A percentile compares a stretch with the other conserved stretches of the same genome.
phyloP scores from a whole-genome alignment of 1,140 invertebrate genomes.

The Dendroctonus valens region DNA sequence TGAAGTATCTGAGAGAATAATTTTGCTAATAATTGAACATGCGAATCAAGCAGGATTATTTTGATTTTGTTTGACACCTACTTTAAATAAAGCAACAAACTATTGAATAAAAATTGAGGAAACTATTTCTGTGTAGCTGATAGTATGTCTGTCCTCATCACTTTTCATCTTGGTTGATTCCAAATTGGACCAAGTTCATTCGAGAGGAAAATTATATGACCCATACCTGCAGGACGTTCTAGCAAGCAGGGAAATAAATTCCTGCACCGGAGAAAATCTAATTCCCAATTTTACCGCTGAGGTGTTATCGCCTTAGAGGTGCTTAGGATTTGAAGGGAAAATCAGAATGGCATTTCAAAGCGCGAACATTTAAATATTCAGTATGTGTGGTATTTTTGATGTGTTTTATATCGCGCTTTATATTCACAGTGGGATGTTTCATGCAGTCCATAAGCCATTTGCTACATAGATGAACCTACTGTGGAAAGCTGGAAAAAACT shows the following conservation, averaged over 20 bases:
- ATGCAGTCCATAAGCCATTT: no score
- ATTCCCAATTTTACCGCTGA: conserved; percentile 18
- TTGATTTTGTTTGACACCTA: no score
- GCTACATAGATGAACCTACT: no score
- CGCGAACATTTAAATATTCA: no score
- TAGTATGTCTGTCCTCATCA: conserved; percentile 19
- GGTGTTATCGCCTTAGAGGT: conserved; percentile 3
- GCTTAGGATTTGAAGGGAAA: neutral
- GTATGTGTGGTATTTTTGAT: no score
- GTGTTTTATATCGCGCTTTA: no score
- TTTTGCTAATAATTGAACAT: no score
- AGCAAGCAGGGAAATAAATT: conserved; percentile 12
- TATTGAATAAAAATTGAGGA: neutral
- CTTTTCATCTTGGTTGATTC: conserved; percentile 23
- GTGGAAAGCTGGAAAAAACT: no score
- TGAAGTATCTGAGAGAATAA: no score
- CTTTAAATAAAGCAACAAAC: neutral
- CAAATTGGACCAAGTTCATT: conserved; percentile 30
- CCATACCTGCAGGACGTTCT: conserved; percentile 27
- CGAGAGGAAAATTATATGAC: conserved; percentile 28
- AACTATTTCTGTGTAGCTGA: conserved; percentile 11
- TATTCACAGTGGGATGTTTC: no score
- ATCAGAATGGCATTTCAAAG: neutral
- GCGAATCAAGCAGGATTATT: no score
- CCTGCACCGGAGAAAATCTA: conserved; percentile 8